These are phyloP conservation scores for Minunthozetes semirufus DNA, from an alignment of 2,888 invertebrate species.

Conservation along the genomic window DNA sequence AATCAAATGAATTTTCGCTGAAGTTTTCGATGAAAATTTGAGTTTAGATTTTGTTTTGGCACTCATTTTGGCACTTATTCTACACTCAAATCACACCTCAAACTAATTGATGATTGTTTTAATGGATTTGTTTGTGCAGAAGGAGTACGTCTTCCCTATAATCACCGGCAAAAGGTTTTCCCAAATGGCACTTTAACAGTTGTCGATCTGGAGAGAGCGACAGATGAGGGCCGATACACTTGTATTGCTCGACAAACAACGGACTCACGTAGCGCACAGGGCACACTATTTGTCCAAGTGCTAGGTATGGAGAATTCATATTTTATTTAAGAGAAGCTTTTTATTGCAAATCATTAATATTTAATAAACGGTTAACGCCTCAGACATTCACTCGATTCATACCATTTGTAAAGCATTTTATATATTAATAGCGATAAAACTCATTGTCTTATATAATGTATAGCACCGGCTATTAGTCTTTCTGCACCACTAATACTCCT, in stretches of 20 bases:
- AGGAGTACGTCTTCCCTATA: conserved; percentile 47
- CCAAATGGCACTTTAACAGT: conserved; percentile 49
- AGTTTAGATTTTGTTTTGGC: too few species aligned
- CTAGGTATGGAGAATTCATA: conserved; percentile 46
- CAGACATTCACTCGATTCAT: neutral
- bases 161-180: conserved; percentile 49
- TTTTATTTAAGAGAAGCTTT: conserved; percentile 25
- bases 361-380: conserved; percentile 22
- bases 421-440: conserved; percentile 11
- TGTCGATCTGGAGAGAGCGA: conserved; percentile 46
- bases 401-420: conserved; percentile 6
- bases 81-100: neutral
- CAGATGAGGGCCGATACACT: conserved; percentile 49
- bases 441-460: conserved; percentile 19
- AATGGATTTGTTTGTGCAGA: conserved; percentile 43
- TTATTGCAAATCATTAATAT: conserved; percentile 22
- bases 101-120: neutral
- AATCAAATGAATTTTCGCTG: too few species aligned
- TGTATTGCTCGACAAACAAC: conserved; percentile 47
- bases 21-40: too few species aligned
- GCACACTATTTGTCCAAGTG: conserved; percentile 47
- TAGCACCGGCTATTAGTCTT: conserved; percentile 1
- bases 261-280: conserved; percentile 46
- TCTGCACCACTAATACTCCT: neutral
- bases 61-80: neutral